Conservation (phyloP, 2,888 invertebrate genomes). For the Cryptocephalus moraei region DNA sequence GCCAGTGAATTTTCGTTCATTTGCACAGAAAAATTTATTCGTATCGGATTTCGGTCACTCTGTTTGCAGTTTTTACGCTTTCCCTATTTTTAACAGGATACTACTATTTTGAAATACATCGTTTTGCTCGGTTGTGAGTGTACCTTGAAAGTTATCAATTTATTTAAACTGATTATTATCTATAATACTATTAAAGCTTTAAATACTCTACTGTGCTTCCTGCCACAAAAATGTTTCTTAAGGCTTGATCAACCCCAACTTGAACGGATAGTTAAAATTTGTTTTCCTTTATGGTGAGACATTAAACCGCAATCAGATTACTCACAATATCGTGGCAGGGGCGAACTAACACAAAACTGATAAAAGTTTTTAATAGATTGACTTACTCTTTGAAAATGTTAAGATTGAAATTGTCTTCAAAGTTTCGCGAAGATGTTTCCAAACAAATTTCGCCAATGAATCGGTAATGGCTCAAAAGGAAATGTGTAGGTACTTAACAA, state of each 20-base stretch:
- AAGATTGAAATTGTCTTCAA: slow-evolving; percentile 28
- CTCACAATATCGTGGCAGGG: slow-evolving; percentile 33
- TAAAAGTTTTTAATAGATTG: slow-evolving; percentile 34
- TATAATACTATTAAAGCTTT: background rate
- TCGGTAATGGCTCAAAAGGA: slow-evolving; percentile 18
- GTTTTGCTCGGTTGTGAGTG: too few species aligned
- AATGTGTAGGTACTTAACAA: too few species aligned
- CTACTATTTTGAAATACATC: too few species aligned
- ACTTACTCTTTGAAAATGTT: slow-evolving; percentile 28
- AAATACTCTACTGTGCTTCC: too few species aligned
- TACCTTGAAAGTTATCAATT: too few species aligned
- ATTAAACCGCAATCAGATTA: slow-evolving; percentile 35
- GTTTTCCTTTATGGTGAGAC: slow-evolving; percentile 32
- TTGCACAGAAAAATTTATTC: too few species aligned
- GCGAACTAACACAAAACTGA: slow-evolving; percentile 31
- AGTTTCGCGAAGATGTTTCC: slow-evolving; percentile 18
- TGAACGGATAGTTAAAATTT: slow-evolving; percentile 25
- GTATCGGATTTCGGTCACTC: too few species aligned
- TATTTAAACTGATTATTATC: too few species aligned
- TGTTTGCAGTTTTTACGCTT: too few species aligned
- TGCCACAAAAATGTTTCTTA: too few species aligned
- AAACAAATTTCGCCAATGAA: slow-evolving; percentile 4
- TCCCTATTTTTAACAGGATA: too few species aligned
- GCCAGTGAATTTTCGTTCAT: too few species aligned
- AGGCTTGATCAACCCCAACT: background rate